Evolutionary conservation across 2,113 vertebrate genomes (phyloP).

Genomic region (Engystomops pustulosus): DNA sequence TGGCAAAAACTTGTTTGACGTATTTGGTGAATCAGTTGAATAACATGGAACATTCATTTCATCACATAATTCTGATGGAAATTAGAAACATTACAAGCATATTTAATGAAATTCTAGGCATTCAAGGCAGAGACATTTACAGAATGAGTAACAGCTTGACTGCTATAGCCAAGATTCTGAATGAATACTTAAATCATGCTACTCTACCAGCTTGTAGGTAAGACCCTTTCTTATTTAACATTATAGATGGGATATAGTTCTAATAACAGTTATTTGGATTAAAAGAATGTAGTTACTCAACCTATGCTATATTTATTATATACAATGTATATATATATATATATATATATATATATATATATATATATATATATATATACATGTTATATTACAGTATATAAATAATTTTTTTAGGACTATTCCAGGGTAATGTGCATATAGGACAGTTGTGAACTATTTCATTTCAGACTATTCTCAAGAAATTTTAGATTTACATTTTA

Average conservation of each 20-base stretch:
- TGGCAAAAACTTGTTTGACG: slow-evolving; percentile 79
- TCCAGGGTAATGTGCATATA: no score
- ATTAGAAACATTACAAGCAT: slow-evolving; percentile 84
- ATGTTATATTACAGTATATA: no score
- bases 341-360: no score
- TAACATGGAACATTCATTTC: slow-evolving; percentile 87
- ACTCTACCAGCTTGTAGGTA: slow-evolving; percentile 72
- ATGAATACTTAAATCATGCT: slow-evolving; percentile 74
- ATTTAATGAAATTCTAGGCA: slow-evolving; percentile 80
- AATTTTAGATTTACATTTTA: no score
- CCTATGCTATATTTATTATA: no score
- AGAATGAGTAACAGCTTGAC: slow-evolving; percentile 95
- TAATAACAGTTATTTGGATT: no score
- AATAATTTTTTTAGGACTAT: no score
- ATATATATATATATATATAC: no score
- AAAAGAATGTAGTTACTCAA: no score
- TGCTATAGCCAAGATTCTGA: slow-evolving; percentile 83
- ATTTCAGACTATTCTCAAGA: no score
- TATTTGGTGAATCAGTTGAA: slow-evolving; percentile 88
- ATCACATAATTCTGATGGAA: slow-evolving; percentile 89
- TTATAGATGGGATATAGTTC: not conserved
- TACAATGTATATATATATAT: no score
- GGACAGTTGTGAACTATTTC: no score
- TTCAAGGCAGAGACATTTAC: slow-evolving; percentile 87
- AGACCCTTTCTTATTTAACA: not conserved